These are phyloP conservation scores for Geodia barretti DNA, from an alignment of 37 sponge, comb jelly and placozoan genomes.

Conservation along the genomic window DNA sequence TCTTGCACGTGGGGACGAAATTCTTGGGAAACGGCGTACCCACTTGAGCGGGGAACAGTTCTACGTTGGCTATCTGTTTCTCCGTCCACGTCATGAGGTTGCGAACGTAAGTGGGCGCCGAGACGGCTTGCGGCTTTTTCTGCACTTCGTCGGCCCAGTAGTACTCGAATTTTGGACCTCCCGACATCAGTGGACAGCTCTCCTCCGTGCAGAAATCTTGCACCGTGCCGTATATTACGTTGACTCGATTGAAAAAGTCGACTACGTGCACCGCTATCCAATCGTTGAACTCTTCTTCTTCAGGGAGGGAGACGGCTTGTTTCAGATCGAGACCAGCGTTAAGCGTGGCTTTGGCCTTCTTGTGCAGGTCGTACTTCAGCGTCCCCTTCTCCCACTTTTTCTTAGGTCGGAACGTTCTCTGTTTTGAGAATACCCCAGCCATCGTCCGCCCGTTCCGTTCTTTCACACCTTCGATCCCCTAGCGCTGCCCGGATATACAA, in stretches of 20 bases:
- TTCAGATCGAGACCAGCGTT: slow-evolving; percentile 86
- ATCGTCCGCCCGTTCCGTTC: too few species aligned
- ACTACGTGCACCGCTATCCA: slow-evolving; percentile 96
- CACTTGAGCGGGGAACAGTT: slow-evolving; percentile 72
- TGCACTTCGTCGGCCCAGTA: slow-evolving; percentile 91
- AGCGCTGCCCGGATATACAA: too few species aligned
- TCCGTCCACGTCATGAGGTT: slow-evolving; percentile 91
- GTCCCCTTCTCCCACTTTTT: slow-evolving; percentile 94
- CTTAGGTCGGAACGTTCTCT: slow-evolving; percentile 86
- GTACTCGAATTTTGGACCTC: slow-evolving; percentile 94
- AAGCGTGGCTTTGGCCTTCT: slow-evolving; percentile 91
- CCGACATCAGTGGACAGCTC: slow-evolving; percentile 87
- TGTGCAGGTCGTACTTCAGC: slow-evolving; percentile 85
- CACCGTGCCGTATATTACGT: slow-evolving; percentile 92
- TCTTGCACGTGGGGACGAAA: slow-evolving; percentile 78
- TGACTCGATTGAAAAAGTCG: slow-evolving; percentile 94
- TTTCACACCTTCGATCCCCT: too few species aligned
- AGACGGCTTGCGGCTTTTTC: slow-evolving; percentile 81
- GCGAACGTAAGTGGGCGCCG: slow-evolving; percentile 79
- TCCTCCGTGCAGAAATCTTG: slow-evolving; percentile 72
- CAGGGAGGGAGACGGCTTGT: slow-evolving; percentile 76
- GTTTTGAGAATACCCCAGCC: background rate
- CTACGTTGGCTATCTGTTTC: slow-evolving; percentile 77
- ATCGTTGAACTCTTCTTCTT: slow-evolving; percentile 74
- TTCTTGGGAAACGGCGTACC: slow-evolving; percentile 88